Conservation (phyloP, 2,797 vertebrate species). For the Enteromius treurensis region DNA sequence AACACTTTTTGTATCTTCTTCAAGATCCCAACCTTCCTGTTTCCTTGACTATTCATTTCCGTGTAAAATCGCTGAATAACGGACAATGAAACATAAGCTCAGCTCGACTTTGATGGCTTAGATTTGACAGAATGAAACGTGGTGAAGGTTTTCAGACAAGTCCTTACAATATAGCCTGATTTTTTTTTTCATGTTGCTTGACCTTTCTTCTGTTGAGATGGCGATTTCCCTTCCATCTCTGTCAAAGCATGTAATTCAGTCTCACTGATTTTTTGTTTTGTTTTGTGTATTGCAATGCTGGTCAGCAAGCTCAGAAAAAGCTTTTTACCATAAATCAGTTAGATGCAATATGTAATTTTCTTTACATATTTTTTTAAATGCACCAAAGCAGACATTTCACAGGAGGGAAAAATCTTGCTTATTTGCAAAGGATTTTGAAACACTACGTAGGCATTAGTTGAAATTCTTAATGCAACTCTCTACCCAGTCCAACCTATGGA, state of each 20-base stretch:
- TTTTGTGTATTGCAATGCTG: slow-evolving; percentile 44
- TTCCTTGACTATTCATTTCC: neutral
- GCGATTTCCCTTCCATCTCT: slow-evolving; percentile 41
- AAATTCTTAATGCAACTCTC: neutral
- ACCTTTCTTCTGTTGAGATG: slow-evolving; percentile 48
- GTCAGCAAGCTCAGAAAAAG: slow-evolving; percentile 29
- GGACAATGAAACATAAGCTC: slow-evolving; percentile 14
- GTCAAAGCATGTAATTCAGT: slow-evolving; percentile 47
- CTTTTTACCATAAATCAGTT: slow-evolving; percentile 31
- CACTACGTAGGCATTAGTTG: neutral
- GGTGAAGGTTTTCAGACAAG: slow-evolving; percentile 33
- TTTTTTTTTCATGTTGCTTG: slow-evolving; percentile 39
- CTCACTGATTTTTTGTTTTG: neutral
- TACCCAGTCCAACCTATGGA: neutral
- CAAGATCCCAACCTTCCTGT: neutral
- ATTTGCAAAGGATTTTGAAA: neutral
- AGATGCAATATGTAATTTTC: neutral
- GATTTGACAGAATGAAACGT: slow-evolving; percentile 13
- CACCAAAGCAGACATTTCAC: neutral
- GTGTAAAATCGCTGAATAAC: slow-evolving; percentile 19
- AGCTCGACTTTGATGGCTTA: slow-evolving; percentile 25
- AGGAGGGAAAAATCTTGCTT: neutral
- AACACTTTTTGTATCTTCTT: neutral
- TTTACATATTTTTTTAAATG: too few relatives aligned
- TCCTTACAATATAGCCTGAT: slow-evolving; percentile 22